A percentile compares a stretch with the other conserved stretches of the same genome.
phyloP scores from a whole-genome alignment of 1,140 invertebrate genomes.

The Nasonia longicornis region DNA sequence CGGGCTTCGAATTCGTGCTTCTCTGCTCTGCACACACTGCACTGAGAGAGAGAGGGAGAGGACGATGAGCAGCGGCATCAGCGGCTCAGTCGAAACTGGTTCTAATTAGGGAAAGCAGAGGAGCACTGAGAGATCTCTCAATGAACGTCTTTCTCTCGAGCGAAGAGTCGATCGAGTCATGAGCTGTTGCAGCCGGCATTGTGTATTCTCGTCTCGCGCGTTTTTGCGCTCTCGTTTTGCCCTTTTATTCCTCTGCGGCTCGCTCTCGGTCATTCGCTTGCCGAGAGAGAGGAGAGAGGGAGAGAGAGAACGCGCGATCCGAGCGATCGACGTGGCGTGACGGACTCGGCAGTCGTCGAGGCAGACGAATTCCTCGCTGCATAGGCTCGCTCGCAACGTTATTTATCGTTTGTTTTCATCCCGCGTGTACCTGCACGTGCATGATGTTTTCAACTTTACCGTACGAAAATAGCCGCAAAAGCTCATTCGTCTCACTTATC shows the following conservation, averaged over 20 bases:
- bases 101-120: slow-evolving; percentile 29
- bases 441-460: neutral
- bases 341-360: neutral
- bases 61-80: neutral
- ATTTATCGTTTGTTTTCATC: neutral
- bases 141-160: slow-evolving; percentile 10
- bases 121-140: slow-evolving; percentile 11
- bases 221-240: slow-evolving; percentile 8
- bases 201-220: slow-evolving; percentile 13
- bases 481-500: slow-evolving; percentile 18
- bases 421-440: neutral
- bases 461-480: neutral
- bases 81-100: slow-evolving; percentile 23
- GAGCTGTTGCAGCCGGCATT: slow-evolving; percentile 5
- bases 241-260: neutral
- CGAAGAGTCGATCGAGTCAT: slow-evolving; percentile 11
- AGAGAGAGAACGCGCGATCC: slow-evolving; percentile 20
- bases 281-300: neutral
- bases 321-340: slow-evolving; percentile 21
- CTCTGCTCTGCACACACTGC: neutral
- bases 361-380: neutral
- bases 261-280: slow-evolving; percentile 18
- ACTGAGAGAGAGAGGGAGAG: neutral
- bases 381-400: slow-evolving; percentile 2
- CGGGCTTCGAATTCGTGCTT: neutral